These are phyloP conservation scores for Venustoraphidia nigricollis DNA, from an alignment of 2,888 invertebrate species.

Conservation along the genomic window DNA sequence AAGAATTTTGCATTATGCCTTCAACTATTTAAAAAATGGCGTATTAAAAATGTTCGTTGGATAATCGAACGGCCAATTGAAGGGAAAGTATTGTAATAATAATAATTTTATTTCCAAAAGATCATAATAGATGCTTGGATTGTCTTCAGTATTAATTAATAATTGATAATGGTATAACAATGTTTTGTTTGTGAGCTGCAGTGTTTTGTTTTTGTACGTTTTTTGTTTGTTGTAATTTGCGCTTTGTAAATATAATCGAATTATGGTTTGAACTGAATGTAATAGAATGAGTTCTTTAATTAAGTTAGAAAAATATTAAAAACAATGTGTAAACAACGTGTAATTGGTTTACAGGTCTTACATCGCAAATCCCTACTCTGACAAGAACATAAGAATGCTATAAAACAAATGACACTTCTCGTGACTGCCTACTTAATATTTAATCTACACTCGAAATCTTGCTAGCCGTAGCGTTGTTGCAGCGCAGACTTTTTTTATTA, in stretches of 20 bases:
- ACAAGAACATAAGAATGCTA: constrained; percentile 46
- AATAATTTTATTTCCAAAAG: no score
- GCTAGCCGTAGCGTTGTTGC: constrained; percentile 6
- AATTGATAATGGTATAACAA: no score
- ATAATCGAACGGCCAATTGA: no score
- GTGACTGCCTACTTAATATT: constrained; percentile 10
- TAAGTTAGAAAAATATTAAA: no score
- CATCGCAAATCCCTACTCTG: constrained; percentile 48
- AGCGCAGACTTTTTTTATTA: constrained; percentile 11
- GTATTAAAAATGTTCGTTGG: no score
- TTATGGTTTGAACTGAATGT: no score
- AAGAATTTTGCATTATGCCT: neutral
- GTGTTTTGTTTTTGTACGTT: constrained; percentile 13
- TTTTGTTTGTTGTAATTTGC: neutral
- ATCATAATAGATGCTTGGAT: no score
- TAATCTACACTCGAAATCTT: constrained; percentile 6
- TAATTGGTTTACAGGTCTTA: constrained; percentile 35
- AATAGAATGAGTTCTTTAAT: no score
- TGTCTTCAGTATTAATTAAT: no score
- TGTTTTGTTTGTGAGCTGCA: constrained; percentile 4
- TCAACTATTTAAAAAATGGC: neutral
- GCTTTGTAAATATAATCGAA: no score
- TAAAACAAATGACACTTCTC: constrained; percentile 6
- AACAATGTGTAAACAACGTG: no score
- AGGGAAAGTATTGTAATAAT: no score